Base-by-base conservation (phyloP, 2,797 vertebrate genomes). In the Catharus ustulatus region DNA sequence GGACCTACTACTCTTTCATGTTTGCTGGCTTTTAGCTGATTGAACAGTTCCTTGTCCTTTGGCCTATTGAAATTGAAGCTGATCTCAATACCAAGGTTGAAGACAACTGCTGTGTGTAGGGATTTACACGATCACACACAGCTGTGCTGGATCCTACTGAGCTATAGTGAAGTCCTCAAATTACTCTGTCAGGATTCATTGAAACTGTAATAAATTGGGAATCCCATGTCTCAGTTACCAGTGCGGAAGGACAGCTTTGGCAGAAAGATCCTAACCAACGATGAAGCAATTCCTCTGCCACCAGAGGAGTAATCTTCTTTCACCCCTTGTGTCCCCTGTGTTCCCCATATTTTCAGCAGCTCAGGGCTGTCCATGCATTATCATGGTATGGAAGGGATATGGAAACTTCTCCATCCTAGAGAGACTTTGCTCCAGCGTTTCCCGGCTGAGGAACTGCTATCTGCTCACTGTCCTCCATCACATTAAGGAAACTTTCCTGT, bases 261-360 rank as follows among this genome's bases (percentile, higher is more conserved):
- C 18, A 29, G 36, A 40, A 46, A 24, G 42, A 30, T 42, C 16
- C 30, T 54, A 55, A 64, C 10, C 26, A 51, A 8, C 0, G 12
- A 66, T 6, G 4, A 48, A 72, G 22, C 5, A 45, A 22, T 45
- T 89, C 63, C 46, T 90, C 42, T 49, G 10, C 23, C 23, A 49
- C 18, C 45, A 49, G 36, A 83, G n/a, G 13, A 52, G 15, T 42
- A 59, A 76, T 34, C 13, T 45, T 59, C 19, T 77, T 19, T 67
- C 84, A 32, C 4, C 13, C 34, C 11, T 63, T 0, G 0, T 52
- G 15, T 59, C 40, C 27, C 3, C 6, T 22, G 0, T 23, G 17
- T 67, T 81, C 10, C 18, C 16, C 9, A 0, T 51, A 30, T 87
- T 89, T 89, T 81, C 58, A 58, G 4, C 20, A 78, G 23, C 20